Percentiles rank a stretch among this genome's conserved stretches.
Evolutionary conservation across 2,888 invertebrate genomes (phyloP).

Genomic region (Spodoptera exigua): DNA sequence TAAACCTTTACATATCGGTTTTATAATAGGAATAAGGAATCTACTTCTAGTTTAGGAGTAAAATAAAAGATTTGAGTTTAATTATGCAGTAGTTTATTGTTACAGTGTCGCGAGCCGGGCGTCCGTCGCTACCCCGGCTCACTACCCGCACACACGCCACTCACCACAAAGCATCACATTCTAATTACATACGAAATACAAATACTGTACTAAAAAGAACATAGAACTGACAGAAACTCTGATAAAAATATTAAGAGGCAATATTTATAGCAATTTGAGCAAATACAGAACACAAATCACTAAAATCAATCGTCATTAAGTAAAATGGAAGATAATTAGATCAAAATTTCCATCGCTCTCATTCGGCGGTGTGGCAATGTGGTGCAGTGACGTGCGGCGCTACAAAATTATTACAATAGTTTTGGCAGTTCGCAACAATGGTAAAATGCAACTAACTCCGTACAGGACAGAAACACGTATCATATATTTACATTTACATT

Average conservation of each 20-base stretch:
- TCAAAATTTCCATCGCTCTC: slow-evolving; percentile 23
- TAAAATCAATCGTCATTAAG: slow-evolving; percentile 17
- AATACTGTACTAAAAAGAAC: slow-evolving; percentile 24
- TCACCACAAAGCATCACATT: slow-evolving; percentile 55
- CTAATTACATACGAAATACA: slow-evolving; percentile 10
- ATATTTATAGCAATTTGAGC: slow-evolving; percentile 41
- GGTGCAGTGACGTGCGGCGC: slow-evolving; percentile 66
- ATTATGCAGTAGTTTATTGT: slow-evolving; percentile 88
- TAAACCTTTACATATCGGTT: no score
- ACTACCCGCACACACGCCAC: slow-evolving; percentile 61
- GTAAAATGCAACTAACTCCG: slow-evolving; percentile 86
- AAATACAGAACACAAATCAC: slow-evolving; percentile 25
- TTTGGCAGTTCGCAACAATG: slow-evolving; percentile 89
- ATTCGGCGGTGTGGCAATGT: slow-evolving; percentile 45
- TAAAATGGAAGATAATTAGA: slow-evolving; percentile 13
- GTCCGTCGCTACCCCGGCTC: slow-evolving; percentile 71
- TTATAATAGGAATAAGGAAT: no score
- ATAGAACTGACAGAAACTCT: slow-evolving; percentile 18
- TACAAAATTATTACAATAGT: slow-evolving; percentile 85
- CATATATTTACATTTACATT: slow-evolving; percentile 80
- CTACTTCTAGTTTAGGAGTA: not conserved
- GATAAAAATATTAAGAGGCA: not conserved
- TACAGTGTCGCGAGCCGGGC: slow-evolving; percentile 76
- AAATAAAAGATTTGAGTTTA: slow-evolving; percentile 63
- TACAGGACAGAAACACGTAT: slow-evolving; percentile 79